phyloP scores from a whole-genome alignment of 37 sponge, comb jelly and placozoan genomes.

The Corticium candelabrum region DNA sequence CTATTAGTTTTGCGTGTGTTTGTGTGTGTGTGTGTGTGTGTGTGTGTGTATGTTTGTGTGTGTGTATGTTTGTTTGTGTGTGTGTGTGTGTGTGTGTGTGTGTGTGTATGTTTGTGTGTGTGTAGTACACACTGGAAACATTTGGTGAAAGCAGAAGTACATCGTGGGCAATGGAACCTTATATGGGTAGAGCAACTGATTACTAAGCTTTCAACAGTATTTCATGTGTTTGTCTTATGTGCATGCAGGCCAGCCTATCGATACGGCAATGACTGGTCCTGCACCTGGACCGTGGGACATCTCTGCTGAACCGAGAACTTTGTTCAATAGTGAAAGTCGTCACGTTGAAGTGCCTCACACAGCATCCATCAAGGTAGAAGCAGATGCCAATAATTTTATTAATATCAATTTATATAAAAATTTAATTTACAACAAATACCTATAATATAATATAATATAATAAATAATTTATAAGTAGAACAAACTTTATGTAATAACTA shows the following conservation, averaged over 20 bases:
- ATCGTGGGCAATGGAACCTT: conserved; percentile 47
- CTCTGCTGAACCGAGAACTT: conserved; percentile 6
- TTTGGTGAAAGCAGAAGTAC: conserved; percentile 55
- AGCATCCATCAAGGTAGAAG: conserved; percentile 45
- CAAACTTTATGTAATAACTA: too few species aligned
- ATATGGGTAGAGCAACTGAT: conserved; percentile 16
- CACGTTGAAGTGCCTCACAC: conserved; percentile 59
- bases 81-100: too few species aligned
- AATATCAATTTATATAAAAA: too few species aligned
- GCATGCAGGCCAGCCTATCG: conserved; percentile 41
- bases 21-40: too few species aligned
- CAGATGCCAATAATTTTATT: too few species aligned
- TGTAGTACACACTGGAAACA: conserved; percentile 68
- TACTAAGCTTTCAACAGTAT: conserved; percentile 38
- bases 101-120: too few species aligned
- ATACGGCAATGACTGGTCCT: conserved; percentile 58
- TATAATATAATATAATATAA: too few species aligned
- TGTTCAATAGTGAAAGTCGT: conserved; percentile 32
- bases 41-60: too few species aligned
- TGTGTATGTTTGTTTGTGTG: too few species aligned
- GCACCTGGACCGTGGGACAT: conserved; percentile 63
- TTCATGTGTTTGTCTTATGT: neutral
- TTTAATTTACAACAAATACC: too few species aligned
- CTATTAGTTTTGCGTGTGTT: too few species aligned
- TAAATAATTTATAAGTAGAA: too few species aligned